Base-by-base conservation (phyloP, 1,140 invertebrate genomes). In the Magallana gigas region DNA sequence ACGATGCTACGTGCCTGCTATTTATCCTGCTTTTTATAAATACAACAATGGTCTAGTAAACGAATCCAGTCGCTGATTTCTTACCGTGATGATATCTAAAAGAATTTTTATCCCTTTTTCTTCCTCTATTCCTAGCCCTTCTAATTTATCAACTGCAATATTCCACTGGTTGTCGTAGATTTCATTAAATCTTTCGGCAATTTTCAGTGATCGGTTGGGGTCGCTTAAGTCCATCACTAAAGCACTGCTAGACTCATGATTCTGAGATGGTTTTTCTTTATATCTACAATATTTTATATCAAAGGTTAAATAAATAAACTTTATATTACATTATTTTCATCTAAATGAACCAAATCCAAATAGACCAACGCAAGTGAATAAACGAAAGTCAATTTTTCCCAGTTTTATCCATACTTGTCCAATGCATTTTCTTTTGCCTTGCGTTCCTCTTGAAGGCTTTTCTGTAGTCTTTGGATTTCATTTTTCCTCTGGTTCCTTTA, bases 131-230 rank as follows among this genome's bases (percentile, higher is more conserved):
- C 64, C 64, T n/a, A 68, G 16, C n/a, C 14, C 16, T 23, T 68
- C 64, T n/a, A 82, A 23, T 18, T 82, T 82, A n/a, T 80, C 71
- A 14, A 80, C 12, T 29, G 71, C 71, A 80, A 12, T 80, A 36
- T 16, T 80, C 71, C 71, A 80, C 23, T 80, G 23, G 14, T 80
- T 23, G 48, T 80, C 71, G 23, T 80, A 80, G 23, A 80, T 14
- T 80, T 80, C 71, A 4, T 16, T 12, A 80, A n/a, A 80, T 23
- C 23, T 80, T 9, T 80, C 71, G 0, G 23, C 71, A n/a, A 80
- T 80, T 23, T 80, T 80, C 71, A 80, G 48, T 18, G 71, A 12
- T 80, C 71, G 23, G 23, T 80, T 80, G 1, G 71, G 71, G 48
- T 80, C 71, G 23, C 71, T 80, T 23, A 80, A 23, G 23, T 80